Evolutionary conservation across 2,113 vertebrate genomes (phyloP).

Genomic region (Acanthochromis polyacanthus): DNA sequence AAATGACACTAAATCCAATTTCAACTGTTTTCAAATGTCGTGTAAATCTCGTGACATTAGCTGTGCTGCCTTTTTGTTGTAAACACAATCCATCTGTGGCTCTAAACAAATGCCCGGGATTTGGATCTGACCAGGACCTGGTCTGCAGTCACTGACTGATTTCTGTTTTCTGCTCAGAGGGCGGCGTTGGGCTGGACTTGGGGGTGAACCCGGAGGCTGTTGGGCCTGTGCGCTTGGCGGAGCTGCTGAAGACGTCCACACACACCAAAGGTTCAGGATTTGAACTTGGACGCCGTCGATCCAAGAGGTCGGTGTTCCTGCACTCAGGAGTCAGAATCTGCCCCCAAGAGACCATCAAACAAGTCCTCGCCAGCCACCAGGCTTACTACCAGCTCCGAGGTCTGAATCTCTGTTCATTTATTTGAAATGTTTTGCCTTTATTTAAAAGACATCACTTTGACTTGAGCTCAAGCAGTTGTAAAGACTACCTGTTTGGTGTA

Average conservation of each 20-base stretch:
- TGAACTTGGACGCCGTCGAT: constrained; percentile 81
- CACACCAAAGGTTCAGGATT: constrained; percentile 8
- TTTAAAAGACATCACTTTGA: too few relatives aligned
- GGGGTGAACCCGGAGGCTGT: constrained; percentile 73
- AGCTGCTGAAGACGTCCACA: constrained; percentile 76
- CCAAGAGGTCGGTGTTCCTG: constrained; percentile 88
- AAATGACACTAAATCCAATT: constrained; percentile 29
- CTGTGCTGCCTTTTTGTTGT: neutral
- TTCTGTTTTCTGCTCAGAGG: constrained; percentile 67
- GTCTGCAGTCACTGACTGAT: neutral
- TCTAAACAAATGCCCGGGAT: constrained; percentile 8
- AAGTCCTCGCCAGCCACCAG: constrained; percentile 90
- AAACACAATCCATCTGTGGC: constrained; percentile 43
- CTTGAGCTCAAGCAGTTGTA: too few relatives aligned
- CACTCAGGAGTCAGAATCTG: constrained; percentile 90
- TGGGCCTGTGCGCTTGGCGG: constrained; percentile 71
- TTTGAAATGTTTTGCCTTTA: too few relatives aligned
- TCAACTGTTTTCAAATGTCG: constrained; percentile 15
- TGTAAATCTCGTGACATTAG: constrained; percentile 25
- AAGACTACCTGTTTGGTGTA: too few relatives aligned
- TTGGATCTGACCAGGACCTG: neutral
- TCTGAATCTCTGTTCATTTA: constrained; percentile 44
- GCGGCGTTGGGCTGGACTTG: constrained; percentile 56
- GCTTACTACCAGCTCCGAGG: constrained; percentile 93
- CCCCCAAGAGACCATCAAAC: constrained; percentile 89